phyloP scores from a whole-genome alignment of 1,140 invertebrate species.

The Tigriopus japonicus region DNA sequence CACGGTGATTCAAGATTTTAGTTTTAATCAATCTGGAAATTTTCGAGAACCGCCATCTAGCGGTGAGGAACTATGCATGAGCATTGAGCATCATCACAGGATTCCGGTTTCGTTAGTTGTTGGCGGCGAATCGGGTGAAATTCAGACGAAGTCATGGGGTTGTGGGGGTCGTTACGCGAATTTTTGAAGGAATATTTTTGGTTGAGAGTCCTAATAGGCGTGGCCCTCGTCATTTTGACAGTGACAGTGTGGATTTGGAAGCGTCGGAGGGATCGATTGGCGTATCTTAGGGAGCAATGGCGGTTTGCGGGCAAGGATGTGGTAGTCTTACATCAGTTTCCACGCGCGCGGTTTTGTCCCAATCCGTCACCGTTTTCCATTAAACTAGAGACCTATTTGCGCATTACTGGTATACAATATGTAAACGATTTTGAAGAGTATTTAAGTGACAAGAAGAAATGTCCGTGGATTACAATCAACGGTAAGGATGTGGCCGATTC shows the following conservation, averaged over 20 bases:
- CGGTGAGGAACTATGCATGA: too few relatives aligned
- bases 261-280: too few relatives aligned
- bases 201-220: too few relatives aligned
- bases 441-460: slow-evolving; percentile 22
- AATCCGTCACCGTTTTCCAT: slow-evolving; percentile 22
- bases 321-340: slow-evolving; percentile 19
- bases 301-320: slow-evolving; percentile 16
- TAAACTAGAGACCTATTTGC: slow-evolving; percentile 23
- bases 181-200: too few relatives aligned
- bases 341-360: slow-evolving; percentile 17
- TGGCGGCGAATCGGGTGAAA: too few relatives aligned
- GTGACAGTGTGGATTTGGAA: neutral
- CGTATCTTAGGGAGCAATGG: slow-evolving; percentile 18
- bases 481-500: slow-evolving; percentile 28
- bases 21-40: too few relatives aligned
- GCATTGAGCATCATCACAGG: too few relatives aligned
- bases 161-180: too few relatives aligned
- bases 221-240: neutral
- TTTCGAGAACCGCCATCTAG: too few relatives aligned
- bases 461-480: slow-evolving; percentile 31
- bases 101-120: too few relatives aligned
- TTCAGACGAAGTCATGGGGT: too few relatives aligned
- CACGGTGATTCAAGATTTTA: too few relatives aligned
- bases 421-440: slow-evolving; percentile 20
- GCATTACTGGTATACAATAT: slow-evolving; percentile 22